Evolutionary conservation across 1,140 invertebrate genomes (phyloP).

Genomic region (Drosophila funebris): DNA sequence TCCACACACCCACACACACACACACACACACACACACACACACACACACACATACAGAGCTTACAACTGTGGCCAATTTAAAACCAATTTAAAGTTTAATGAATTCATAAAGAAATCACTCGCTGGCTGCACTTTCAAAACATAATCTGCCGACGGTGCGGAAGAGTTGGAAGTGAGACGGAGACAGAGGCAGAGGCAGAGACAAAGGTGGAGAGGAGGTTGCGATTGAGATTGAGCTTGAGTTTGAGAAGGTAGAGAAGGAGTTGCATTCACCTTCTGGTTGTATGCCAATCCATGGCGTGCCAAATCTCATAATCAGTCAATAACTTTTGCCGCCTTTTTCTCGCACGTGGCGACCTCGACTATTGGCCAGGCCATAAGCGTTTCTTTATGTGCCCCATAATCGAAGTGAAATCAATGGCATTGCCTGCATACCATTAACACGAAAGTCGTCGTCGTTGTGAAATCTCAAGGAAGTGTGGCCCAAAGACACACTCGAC

Average conservation of each 20-base stretch:
- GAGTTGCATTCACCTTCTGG: slow-evolving; percentile 32
- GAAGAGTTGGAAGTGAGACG: no score
- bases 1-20: slow-evolving; percentile 46
- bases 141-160: slow-evolving; percentile 72
- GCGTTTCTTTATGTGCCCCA: slow-evolving; percentile 74
- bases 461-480: slow-evolving; percentile 62
- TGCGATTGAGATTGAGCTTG: not conserved
- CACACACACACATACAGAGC: slow-evolving; percentile 3
- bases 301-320: slow-evolving; percentile 82
- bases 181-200: not conserved
- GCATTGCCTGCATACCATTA: slow-evolving; percentile 81
- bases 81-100: slow-evolving; percentile 82
- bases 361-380: slow-evolving; percentile 57
- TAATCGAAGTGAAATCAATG: slow-evolving; percentile 82
- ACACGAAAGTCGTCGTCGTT: slow-evolving; percentile 75
- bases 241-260: not conserved
- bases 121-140: slow-evolving; percentile 75
- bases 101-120: slow-evolving; percentile 82
- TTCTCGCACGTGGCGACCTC: slow-evolving; percentile 65
- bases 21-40: slow-evolving; percentile 29
- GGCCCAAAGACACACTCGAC: not conserved
- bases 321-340: slow-evolving; percentile 81
- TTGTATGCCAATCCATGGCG: slow-evolving; percentile 52
- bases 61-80: slow-evolving; percentile 68
- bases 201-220: no score